Evolutionary conservation across 1,140 invertebrate genomes (phyloP).

Genomic region (Zeugodacus cucurbitae): DNA sequence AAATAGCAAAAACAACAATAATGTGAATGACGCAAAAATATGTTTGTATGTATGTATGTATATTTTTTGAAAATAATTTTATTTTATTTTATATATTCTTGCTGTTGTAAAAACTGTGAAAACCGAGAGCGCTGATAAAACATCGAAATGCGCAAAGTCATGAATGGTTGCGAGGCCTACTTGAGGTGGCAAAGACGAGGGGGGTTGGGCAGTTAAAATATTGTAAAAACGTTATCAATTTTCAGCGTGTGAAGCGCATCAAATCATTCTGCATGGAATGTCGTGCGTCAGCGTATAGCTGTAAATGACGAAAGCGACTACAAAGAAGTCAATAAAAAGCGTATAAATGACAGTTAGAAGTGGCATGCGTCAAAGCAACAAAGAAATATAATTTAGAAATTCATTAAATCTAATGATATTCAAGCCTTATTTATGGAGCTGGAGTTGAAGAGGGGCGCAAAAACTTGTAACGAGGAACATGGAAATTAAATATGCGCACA

Average conservation of each 20-base stretch:
- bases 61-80: too few species aligned
- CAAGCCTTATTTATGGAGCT: too few species aligned
- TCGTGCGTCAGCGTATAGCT: neutral
- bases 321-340: neutral
- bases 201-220: neutral
- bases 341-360: neutral
- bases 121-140: neutral
- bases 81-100: neutral
- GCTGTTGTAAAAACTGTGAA: neutral
- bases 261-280: neutral
- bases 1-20: neutral
- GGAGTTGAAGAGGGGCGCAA: neutral
- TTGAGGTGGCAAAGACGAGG: neutral
- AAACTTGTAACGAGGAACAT: neutral
- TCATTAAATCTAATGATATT: neutral
- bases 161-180: neutral
- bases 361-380: neutral
- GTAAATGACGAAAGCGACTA: neutral
- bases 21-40: neutral
- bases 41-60: neutral
- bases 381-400: neutral
- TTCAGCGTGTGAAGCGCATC: neutral
- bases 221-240: neutral
- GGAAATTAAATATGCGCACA: neutral
- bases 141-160: neutral